Evolutionary conservation across 2,888 invertebrate species (phyloP).

Genomic region (Rhyacophila evoluta): DNA sequence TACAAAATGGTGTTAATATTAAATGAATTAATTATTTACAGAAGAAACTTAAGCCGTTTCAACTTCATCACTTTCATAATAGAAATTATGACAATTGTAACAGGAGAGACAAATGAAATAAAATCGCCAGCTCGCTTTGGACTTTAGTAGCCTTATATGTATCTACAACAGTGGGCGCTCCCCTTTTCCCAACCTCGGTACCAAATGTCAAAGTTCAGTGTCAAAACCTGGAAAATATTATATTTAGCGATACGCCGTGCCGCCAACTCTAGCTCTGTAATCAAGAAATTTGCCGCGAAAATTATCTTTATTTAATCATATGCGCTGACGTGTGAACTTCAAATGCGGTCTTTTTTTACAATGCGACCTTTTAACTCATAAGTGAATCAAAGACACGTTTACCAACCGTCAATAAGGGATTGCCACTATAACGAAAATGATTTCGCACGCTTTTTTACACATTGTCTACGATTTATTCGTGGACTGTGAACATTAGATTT

Average conservation of each 20-base stretch:
- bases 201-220: background rate
- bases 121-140: background rate
- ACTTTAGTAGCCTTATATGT: no score
- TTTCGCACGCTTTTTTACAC: background rate
- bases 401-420: background rate
- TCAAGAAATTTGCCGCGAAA: background rate
- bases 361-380: background rate
- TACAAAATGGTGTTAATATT: no score
- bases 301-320: background rate
- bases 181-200: background rate
- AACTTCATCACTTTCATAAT: no score
- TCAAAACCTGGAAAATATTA: background rate
- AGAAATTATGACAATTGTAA: no score
- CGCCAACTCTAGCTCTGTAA: background rate
- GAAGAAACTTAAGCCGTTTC: no score
- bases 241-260: background rate
- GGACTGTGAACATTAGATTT: no score
- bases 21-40: no score
- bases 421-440: background rate
- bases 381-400: background rate
- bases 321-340: background rate
- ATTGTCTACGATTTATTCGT: no score
- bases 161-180: background rate
- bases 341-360: background rate
- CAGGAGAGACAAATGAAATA: no score